phyloP scores from a whole-genome alignment of 2,888 invertebrate species.

The Acronicta leporina region DNA sequence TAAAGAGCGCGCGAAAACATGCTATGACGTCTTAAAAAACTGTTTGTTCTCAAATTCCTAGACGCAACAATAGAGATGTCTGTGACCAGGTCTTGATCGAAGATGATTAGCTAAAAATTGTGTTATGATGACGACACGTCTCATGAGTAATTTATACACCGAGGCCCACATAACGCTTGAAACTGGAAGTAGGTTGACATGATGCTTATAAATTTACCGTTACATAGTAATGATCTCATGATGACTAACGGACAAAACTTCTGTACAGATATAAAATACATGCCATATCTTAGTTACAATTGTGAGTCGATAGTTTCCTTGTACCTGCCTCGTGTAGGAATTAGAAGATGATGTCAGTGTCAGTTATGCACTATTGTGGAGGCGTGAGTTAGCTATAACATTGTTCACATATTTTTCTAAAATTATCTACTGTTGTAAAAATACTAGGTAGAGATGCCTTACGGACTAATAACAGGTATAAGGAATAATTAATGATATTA shows the following conservation, averaged over 20 bases:
- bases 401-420: slow-evolving; percentile 10
- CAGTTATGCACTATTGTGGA: slow-evolving; percentile 27
- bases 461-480: no score
- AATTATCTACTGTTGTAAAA: not conserved
- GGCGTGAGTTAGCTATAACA: slow-evolving; percentile 25
- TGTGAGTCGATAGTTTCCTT: slow-evolving; percentile 35
- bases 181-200: slow-evolving; percentile 51
- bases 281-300: slow-evolving; percentile 38
- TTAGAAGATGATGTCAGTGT: slow-evolving; percentile 45
- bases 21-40: slow-evolving; percentile 1
- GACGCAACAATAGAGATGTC: not conserved
- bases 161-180: slow-evolving; percentile 26
- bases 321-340: slow-evolving; percentile 34
- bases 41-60: slow-evolving; percentile 10
- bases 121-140: slow-evolving; percentile 23
- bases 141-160: slow-evolving; percentile 22
- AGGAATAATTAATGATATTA: no score
- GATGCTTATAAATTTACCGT: slow-evolving; percentile 52
- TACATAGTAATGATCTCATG: slow-evolving; percentile 39
- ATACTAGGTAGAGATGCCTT: no score
- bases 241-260: slow-evolving; percentile 49
- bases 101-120: slow-evolving; percentile 19
- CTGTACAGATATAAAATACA: slow-evolving; percentile 37
- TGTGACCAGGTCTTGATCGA: not conserved
- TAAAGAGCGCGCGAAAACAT: slow-evolving; percentile 1